Base-by-base conservation (phyloP, 2,113 vertebrate species). In the Mormyrus iriodes region DNA sequence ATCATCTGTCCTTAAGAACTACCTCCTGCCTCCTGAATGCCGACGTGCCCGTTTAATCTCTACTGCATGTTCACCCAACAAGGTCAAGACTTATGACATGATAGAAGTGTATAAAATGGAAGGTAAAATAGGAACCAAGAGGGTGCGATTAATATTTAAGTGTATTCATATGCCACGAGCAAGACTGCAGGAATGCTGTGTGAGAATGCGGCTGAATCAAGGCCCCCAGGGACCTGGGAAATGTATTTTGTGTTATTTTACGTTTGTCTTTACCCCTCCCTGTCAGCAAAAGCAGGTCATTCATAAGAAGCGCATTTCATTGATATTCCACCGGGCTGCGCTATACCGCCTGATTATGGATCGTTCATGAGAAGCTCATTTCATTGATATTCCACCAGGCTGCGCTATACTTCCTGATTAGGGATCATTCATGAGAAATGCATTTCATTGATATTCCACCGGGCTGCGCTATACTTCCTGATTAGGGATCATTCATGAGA, bases 261-360 rank as follows among this genome's bases (percentile, higher is more conserved):
- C 35, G 95, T 95, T 94, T 94, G 89, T 93, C 92, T 85, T 88
- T 94, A 94, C 12, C 94, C 91, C 90, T 93, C 93, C 93, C 94
- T 92, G 95, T 96, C 96, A 96, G 93, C 93, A 91, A 89, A 92
- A 89, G 95, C 95, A 93, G 93, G 93, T 96, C 96, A 96, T 96
- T 95, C 95, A 96, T 95, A 95, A 95, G 95, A 95, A 96, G 95
- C 95, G 65, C 93, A 91, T 94, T 92, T 93, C 94, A 95, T 95
- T 95, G 93, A 94, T 95, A 96, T 96, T 96, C 95, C 49, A 90
- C 89, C 76, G 91, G 90, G 92, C 87, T 93, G 6, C 91, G 55
- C 93, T 91, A 90, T 93, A 91, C 94, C 93, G 93, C 92, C 94
- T 92, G 90, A 92, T 93, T 90, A 53, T 93, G 92, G 94, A 94